Conservation (phyloP, 2,113 vertebrate species). For the Cavia porcellus region DNA sequence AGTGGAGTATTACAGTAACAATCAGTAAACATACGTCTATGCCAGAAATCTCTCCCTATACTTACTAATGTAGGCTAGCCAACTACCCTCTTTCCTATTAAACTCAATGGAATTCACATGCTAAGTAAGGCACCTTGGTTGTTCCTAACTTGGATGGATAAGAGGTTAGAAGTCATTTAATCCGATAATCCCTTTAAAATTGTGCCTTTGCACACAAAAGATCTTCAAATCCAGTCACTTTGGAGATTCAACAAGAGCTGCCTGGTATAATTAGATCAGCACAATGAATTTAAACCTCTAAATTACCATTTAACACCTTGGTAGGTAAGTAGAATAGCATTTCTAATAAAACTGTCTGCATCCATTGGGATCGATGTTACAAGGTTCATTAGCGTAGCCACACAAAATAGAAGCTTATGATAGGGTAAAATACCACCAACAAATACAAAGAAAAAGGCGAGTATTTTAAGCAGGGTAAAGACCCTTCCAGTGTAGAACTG, state of each 20-base stretch:
- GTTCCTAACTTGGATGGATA: neutral
- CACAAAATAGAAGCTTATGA: slow-evolving; percentile 37
- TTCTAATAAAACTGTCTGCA: slow-evolving; percentile 65
- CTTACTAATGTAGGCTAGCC: neutral
- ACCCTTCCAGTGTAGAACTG: neutral
- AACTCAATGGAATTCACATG: neutral
- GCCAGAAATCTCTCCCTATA: neutral
- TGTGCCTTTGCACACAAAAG: slow-evolving; percentile 14
- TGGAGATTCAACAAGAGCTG: slow-evolving; percentile 11
- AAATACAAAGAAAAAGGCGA: slow-evolving; percentile 25
- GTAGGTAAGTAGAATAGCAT: neutral
- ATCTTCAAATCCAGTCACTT: slow-evolving; percentile 6
- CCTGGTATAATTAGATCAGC: slow-evolving; percentile 58
- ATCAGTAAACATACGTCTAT: neutral
- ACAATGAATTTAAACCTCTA: neutral
- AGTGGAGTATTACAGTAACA: neutral
- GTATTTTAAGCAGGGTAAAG: neutral
- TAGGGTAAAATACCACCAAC: neutral
- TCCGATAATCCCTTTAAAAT: slow-evolving; percentile 21
- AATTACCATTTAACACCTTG: slow-evolving; percentile 56
- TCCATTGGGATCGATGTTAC: neutral
- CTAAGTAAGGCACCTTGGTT: neutral
- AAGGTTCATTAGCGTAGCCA: slow-evolving; percentile 6
- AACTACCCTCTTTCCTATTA: neutral
- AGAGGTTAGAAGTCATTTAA: slow-evolving; percentile 26